Evolutionary conservation across 1,140 invertebrate species (phyloP), one percentile per base, ranked within the genome.

Genomic region (Myzus persicae): DNA sequence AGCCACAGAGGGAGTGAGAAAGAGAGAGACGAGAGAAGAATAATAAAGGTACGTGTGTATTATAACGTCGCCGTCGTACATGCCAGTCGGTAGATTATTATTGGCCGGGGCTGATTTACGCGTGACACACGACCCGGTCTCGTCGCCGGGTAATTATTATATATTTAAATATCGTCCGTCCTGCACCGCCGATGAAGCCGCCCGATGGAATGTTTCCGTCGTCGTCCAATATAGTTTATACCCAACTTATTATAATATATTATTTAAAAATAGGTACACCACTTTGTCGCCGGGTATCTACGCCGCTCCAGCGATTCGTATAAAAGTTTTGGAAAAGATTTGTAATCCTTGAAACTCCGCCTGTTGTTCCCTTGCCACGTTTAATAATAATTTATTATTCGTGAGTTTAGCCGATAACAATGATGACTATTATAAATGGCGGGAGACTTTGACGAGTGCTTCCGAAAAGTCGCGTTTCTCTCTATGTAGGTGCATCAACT

Each of bases 41-140:
- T 67, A n/a, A 67, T 76, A 76, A n/a, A 76, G 31, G 59, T 76
- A 76, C 84, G 84, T 46, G 36, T 18, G 88, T 38, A 36, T 90
- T 54, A 38, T 59, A 90, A 90, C 36, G 88, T 67, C 91, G 87
- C 42, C 81, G 81, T 46, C 76, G 76, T 92, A 48, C 59, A 81
- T 38, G 38, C 90, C 40, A 31, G 67, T 91, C 89, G 89, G 81
- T 92, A 84, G 81, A 54, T 93, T 93, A 85, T 81, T 82, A 92
- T 93, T 93, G 91, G 91, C 46, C 46, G 46, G 36, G 6, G 81
- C 48, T 93, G 91, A 93, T 93, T 93, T 93, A 85, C 81, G 91
- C 81, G 91, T 92, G 91, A 92, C 91, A 59, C 88, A 92, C 91
- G 76, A 92, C 44, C 91, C 91, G 67, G 44, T 81, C 59, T 76